Base-by-base conservation (phyloP, 2,113 vertebrate genomes). In the Chamaetylas fuelleborni region DNA sequence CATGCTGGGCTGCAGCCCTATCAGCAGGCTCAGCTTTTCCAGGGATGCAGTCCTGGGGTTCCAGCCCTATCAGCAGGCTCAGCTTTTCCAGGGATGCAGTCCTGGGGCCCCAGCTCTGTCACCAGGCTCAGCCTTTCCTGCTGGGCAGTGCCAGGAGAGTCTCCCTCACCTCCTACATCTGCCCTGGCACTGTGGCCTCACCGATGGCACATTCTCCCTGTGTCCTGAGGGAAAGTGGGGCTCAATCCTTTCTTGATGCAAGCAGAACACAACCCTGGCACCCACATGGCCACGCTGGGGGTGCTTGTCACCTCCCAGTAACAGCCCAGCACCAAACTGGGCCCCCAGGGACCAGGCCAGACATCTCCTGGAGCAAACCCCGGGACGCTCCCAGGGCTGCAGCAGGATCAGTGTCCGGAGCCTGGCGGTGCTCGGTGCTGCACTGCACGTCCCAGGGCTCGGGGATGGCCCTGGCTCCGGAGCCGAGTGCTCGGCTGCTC, bases 161-260 rank as follows among this genome's bases (percentile, higher is more conserved):
- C n/a, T 33, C 72, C 19, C 5, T 38, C 2, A 0, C 40, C 16
- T 76, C 28, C 43, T 4, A 1, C 19, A 18, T 31, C 40, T 1
- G 1, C 19, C 40, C 67, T 3, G 7, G 45, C 58, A 26, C 76
- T 0, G 1, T 0, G 0, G 48, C 25, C 38, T 42, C 4, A 1
- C 6, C 0, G 0, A 5, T 1, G 4, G 7, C 0, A 0, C 0
- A 1, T 57, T 25, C 33, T 19, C 10, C 1, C 12, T n/a, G 19
- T 31, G 42, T 22, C 73, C 25, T 26, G 34, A 36, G n/a, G n/a
- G 1, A 20, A 23, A 31, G 20, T 0, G 2, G 15, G n/a, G 65
- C 19, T 85, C 14, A 25, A 3, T 33, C 43, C 17, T 31, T 51
- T 28, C 19, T 36, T 24, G 12, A 10, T 33, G 11, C 26, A 19